Evolutionary conservation across 2,113 vertebrate genomes (phyloP), one percentile per base, ranked within the genome.

Genomic region (Phaethornis superciliosus): DNA sequence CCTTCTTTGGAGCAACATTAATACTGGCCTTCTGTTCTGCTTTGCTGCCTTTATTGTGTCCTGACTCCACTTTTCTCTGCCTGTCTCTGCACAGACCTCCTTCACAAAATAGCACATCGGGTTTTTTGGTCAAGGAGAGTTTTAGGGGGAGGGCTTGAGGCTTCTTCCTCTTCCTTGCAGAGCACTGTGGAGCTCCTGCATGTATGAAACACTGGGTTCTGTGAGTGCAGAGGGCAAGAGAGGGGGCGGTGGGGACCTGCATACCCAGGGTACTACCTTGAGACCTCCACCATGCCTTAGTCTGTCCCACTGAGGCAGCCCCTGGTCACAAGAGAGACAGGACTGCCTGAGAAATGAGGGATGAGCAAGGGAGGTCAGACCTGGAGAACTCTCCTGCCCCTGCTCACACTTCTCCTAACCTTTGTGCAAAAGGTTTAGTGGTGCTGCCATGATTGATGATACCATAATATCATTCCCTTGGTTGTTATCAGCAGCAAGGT

Each of bases 221-320:
- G 24, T 21, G 20, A 87, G 21, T 40, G 15, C 2, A 4, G 35
- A 69, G 46, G 20, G 56, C 24, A 72, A 76, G 30, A 80, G 65
- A 58, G 33, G 33, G 19, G 30, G 20, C 33, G 54, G 4, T 42
- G 59, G 19, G 32, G 32, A 44, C 62, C 46, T 67, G 24, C 23
- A 15, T 11, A 12, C 8, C 35, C 42, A 58, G 7, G 7, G 40
- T 4, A 32, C 24, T 42, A 37, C 27, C 46, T 69, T 0, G 0
- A 10, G n/a, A 72, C 24, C 27, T 72, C 52, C 42, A 47, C 21
- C 12, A 1, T 1, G 7, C 33, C 30, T 46, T 60, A 15, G 12
- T 24, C 76, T 86, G 42, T 46, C 60, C 46, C 22, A 35, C 21
- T 72, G 59, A 70, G 35, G 35, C 16, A 86, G 46, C 7, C 13